Conservation (phyloP, 1,140 invertebrate species). For the Pygmarrhopalites habei region DNA sequence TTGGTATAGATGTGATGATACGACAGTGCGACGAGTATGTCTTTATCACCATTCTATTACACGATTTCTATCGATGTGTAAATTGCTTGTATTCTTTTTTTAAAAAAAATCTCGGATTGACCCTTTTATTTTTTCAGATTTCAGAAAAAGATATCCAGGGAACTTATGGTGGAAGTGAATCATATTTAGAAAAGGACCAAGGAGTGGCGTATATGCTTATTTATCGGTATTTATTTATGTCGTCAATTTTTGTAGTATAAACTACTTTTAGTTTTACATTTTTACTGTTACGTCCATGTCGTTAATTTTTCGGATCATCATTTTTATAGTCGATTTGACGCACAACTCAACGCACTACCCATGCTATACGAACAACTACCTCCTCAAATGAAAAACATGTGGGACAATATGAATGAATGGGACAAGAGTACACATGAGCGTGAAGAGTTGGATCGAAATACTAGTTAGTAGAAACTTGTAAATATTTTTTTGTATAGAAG, state of each 20-base stretch:
- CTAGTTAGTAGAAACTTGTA: no score
- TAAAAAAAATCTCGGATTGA: background rate
- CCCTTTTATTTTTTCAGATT: constrained; percentile 52
- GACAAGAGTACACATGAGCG: constrained; percentile 54
- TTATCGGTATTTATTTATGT: no score
- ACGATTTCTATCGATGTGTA: no score
- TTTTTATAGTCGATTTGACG: constrained; percentile 71
- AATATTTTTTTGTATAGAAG: no score
- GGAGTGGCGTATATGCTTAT: constrained; percentile 77
- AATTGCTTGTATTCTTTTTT: background rate
- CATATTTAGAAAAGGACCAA: constrained; percentile 50
- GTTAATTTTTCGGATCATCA: no score
- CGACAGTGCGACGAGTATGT: constrained; percentile 58
- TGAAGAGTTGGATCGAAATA: constrained; percentile 56
- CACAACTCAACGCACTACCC: constrained; percentile 58
- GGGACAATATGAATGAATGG: constrained; percentile 60
- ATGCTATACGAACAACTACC: constrained; percentile 66
- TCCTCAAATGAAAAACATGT: constrained; percentile 49
- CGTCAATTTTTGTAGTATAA: no score
- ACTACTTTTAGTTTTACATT: no score
- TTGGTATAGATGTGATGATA: constrained; percentile 81
- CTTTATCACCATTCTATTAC: constrained; percentile 35
- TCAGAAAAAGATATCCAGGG: constrained; percentile 74
- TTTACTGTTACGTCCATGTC: no score
- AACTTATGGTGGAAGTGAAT: constrained; percentile 73